Percentiles rank a stretch among this genome's conserved stretches.
phyloP scores from a whole-genome alignment of 1,140 invertebrate genomes.

The Pachypeltis micranthus region DNA sequence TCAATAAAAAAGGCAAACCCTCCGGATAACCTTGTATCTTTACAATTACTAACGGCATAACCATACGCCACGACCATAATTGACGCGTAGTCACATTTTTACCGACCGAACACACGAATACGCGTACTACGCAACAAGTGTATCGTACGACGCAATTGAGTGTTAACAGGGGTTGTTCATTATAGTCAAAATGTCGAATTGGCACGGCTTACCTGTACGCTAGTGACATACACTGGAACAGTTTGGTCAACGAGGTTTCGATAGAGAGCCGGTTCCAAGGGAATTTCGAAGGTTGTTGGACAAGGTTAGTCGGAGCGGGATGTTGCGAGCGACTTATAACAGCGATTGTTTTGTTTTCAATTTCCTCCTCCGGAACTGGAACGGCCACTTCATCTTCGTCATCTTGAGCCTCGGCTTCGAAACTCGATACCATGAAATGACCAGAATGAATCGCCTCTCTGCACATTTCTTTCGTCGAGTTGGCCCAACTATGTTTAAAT shows the following conservation, averaged over 20 bases:
- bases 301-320: slow-evolving; percentile 13
- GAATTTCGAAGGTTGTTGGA: not conserved
- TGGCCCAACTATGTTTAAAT: slow-evolving; percentile 19
- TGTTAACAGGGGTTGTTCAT: no score
- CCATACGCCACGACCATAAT: no score
- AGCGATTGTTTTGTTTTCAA: slow-evolving; percentile 27
- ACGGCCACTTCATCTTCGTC: slow-evolving; percentile 71
- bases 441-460: slow-evolving; percentile 87
- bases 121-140: no score
- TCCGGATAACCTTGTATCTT: no score
- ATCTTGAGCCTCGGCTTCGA: slow-evolving; percentile 83
- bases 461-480: slow-evolving; percentile 19
- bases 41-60: no score
- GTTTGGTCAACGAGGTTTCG: slow-evolving; percentile 84
- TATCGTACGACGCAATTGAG: no score
- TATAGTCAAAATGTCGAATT: no score
- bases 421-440: slow-evolving; percentile 95
- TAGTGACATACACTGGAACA: slow-evolving; percentile 93
- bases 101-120: no score
- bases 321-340: slow-evolving; percentile 24
- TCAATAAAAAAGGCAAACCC: no score
- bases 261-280: slow-evolving; percentile 55
- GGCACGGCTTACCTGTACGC: slow-evolving; percentile 77
- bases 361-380: slow-evolving; percentile 56
- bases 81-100: no score